These are phyloP conservation scores for Dolichopus griseipennis DNA, from an alignment of 2,888 invertebrate genomes.

Conservation along the genomic window DNA sequence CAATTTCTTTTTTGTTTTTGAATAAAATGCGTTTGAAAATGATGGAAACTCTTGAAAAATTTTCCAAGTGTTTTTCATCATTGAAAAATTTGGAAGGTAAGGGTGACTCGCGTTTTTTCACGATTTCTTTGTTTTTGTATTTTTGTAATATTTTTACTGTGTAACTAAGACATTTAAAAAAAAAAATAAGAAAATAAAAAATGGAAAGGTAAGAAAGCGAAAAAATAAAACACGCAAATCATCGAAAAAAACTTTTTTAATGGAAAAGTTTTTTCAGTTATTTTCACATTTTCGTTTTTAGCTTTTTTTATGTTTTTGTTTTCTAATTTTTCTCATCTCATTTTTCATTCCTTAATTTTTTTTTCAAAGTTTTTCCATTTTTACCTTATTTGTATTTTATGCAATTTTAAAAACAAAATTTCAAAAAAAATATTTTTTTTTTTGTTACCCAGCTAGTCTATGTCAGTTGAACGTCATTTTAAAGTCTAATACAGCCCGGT, in stretches of 20 bases:
- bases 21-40: too few relatives aligned
- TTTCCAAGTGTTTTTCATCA: too few relatives aligned
- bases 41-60: too few relatives aligned
- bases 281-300: not conserved
- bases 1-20: too few relatives aligned
- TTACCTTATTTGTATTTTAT: not conserved
- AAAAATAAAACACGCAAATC: too few relatives aligned
- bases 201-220: too few relatives aligned
- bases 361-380: not conserved
- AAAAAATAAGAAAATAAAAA: not conserved
- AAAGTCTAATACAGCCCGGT: not conserved
- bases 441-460: not conserved
- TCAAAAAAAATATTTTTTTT: not conserved
- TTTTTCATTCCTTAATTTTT: not conserved
- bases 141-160: not conserved
- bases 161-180: not conserved
- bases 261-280: slow-evolving; percentile 5
- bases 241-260: not conserved
- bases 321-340: not conserved
- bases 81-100: too few relatives aligned
- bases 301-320: too few relatives aligned
- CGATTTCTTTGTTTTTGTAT: too few relatives aligned
- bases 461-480: slow-evolving; percentile 3
- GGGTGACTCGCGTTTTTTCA: too few relatives aligned
- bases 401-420: not conserved